Evolutionary conservation across 2,797 vertebrate species (phyloP).

Genomic region (Staurois parvus): DNA sequence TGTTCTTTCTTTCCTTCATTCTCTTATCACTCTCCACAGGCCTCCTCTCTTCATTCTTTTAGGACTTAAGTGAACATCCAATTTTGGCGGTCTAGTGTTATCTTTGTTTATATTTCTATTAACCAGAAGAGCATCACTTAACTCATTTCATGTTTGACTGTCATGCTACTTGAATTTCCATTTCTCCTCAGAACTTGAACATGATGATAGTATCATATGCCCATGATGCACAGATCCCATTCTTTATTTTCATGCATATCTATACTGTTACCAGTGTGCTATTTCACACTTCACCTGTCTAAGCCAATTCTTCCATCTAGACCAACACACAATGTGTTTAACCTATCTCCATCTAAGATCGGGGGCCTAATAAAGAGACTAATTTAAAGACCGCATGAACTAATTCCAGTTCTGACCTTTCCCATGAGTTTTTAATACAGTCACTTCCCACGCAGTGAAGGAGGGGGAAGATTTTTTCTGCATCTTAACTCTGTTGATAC

Average conservation of each 20-base stretch:
- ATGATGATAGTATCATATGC: background rate
- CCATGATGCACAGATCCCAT: background rate
- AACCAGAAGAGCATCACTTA: slow-evolving; percentile 32
- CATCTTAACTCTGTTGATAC: slow-evolving; percentile 21
- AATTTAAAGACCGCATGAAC: slow-evolving; percentile 27
- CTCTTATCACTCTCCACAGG: slow-evolving; percentile 42
- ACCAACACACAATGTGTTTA: slow-evolving; percentile 11
- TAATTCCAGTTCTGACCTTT: slow-evolving; percentile 58
- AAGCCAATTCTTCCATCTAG: background rate
- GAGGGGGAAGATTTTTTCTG: slow-evolving; percentile 16
- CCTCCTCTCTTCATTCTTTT: slow-evolving; percentile 39
- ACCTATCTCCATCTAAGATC: slow-evolving; percentile 8
- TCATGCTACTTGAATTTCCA: background rate
- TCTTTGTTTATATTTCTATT: background rate
- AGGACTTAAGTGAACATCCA: slow-evolving; percentile 43
- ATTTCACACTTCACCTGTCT: background rate
- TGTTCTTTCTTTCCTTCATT: background rate
- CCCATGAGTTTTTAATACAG: slow-evolving; percentile 58
- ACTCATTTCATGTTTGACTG: background rate
- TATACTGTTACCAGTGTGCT: background rate
- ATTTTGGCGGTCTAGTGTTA: slow-evolving; percentile 8
- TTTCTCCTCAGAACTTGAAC: background rate
- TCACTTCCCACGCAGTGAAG: slow-evolving; percentile 50
- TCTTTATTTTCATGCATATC: background rate
- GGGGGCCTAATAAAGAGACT: background rate